Evolutionary conservation across 2,113 vertebrate genomes (phyloP).

Genomic region (Plectropomus leopardus): DNA sequence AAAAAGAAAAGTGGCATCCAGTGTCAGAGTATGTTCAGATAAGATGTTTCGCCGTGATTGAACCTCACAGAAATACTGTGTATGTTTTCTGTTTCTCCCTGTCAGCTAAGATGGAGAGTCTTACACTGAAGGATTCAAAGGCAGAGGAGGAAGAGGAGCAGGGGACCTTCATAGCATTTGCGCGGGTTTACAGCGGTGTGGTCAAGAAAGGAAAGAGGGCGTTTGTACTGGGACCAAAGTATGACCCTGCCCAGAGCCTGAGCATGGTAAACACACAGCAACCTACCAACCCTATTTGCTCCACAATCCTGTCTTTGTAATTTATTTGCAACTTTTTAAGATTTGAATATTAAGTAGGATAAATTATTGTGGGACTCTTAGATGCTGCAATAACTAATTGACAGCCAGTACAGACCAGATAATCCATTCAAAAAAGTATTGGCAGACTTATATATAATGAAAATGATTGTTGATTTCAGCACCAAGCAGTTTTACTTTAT

Average conservation of each 20-base stretch:
- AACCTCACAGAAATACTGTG: background rate
- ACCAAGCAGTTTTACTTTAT: too few species aligned
- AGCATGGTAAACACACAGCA: constrained; percentile 57
- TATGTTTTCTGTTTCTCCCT: constrained; percentile 13
- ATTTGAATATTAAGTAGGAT: background rate
- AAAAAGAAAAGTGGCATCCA: too few species aligned
- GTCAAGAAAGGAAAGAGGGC: constrained; percentile 89
- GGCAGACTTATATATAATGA: too few species aligned
- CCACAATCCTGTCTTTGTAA: background rate
- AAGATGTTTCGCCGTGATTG: background rate
- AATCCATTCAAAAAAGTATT: too few species aligned
- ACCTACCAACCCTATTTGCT: too few species aligned
- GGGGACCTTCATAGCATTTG: constrained; percentile 93
- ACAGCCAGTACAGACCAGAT: too few species aligned
- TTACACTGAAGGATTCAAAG: constrained; percentile 63
- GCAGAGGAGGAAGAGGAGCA: constrained; percentile 77
- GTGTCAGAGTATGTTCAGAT: too few species aligned
- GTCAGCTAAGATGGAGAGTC: constrained; percentile 66
- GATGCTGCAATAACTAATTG: too few species aligned
- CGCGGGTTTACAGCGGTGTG: constrained; percentile 93
- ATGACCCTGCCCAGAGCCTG: constrained; percentile 88
- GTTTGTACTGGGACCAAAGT: constrained; percentile 96
- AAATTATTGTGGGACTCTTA: too few species aligned
- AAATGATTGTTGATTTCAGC: too few species aligned
- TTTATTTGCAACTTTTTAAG: background rate